These are phyloP conservation scores for Leistus spinibarbis DNA, from an alignment of 2,888 invertebrate genomes.

Conservation along the genomic window DNA sequence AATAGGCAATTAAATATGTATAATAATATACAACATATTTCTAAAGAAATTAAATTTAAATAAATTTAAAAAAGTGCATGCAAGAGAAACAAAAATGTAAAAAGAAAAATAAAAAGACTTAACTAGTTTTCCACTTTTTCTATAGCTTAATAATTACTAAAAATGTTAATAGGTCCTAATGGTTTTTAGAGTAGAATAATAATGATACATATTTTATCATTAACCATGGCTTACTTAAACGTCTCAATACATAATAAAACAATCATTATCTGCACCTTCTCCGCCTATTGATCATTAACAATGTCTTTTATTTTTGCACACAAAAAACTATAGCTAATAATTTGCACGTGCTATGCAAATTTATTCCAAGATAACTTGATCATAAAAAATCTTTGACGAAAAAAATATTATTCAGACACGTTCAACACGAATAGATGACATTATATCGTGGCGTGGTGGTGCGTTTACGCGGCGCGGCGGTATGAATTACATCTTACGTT, in stretches of 20 bases:
- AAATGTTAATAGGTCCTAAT: neutral
- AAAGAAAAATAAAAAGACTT: neutral
- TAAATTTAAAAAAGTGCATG: neutral
- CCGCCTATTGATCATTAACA: neutral
- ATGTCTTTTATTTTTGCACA: neutral
- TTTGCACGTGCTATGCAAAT: constrained; percentile 20
- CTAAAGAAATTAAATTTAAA: neutral
- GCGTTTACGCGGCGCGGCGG: neutral
- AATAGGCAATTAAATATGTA: too few relatives aligned
- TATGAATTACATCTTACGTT: constrained; percentile 16
- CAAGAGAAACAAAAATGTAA: neutral
- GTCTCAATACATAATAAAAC: neutral
- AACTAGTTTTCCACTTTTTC: neutral
- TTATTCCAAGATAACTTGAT: constrained; percentile 16
- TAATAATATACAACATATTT: neutral
- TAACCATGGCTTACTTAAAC: neutral
- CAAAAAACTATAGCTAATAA: neutral
- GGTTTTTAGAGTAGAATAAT: neutral
- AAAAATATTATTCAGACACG: neutral
- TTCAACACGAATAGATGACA: constrained; percentile 11
- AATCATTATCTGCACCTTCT: neutral
- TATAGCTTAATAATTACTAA: neutral
- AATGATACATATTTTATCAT: neutral
- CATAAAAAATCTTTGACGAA: neutral
- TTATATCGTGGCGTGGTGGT: constrained; percentile 4